Evolutionary conservation across 2,888 invertebrate species (phyloP).

Genomic region (Pristionchus entomophagus): DNA sequence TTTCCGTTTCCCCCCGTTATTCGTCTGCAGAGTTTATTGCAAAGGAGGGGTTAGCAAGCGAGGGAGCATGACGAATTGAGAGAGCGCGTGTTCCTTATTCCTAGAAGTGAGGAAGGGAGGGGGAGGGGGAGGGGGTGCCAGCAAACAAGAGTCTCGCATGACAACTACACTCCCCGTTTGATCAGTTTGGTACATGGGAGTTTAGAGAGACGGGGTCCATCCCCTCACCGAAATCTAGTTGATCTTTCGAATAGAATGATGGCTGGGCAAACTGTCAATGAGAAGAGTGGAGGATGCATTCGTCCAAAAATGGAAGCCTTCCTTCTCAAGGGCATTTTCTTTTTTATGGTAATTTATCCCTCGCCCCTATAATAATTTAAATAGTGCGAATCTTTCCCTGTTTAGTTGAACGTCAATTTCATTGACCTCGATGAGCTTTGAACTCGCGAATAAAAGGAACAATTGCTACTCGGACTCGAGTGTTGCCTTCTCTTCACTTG

Average conservation of each 20-base stretch:
- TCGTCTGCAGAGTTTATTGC: conserved; percentile 10
- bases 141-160: not conserved
- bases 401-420: not conserved
- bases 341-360: not conserved
- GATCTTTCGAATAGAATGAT: not conserved
- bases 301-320: not conserved
- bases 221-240: not conserved
- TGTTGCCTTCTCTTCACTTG: not conserved
- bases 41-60: not conserved
- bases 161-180: not conserved
- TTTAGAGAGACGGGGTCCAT: not conserved
- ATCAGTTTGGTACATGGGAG: not conserved
- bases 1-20: not conserved
- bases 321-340: not conserved
- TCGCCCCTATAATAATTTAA: not conserved
- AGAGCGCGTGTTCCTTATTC: not conserved
- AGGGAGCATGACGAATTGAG: not conserved
- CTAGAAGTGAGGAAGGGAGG: not conserved
- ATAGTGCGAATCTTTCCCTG: not conserved
- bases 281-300: not conserved
- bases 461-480: not conserved
- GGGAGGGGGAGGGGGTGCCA: not conserved
- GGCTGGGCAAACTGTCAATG: not conserved
- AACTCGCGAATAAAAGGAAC: not conserved
- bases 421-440: not conserved